Evolutionary conservation across 2,113 vertebrate species (phyloP).

Genomic region (Manacus vitellinus): DNA sequence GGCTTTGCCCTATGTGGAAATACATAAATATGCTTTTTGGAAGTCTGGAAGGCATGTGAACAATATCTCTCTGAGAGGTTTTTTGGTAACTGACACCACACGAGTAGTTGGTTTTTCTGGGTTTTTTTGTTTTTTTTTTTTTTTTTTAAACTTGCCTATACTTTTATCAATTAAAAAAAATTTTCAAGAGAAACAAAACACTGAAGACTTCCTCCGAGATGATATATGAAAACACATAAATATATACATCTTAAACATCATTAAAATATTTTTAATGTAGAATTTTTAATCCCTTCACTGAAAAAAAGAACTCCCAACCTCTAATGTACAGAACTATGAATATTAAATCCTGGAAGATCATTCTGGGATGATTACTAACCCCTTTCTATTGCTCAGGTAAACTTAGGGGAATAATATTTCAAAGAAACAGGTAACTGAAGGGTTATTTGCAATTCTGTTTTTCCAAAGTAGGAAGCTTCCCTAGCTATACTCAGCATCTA

Average conservation of each 20-base stretch:
- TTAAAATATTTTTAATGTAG: not conserved
- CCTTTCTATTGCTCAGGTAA: slow-evolving; percentile 7
- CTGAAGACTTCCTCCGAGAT: not conserved
- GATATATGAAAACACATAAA: not conserved
- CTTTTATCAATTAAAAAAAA: not conserved
- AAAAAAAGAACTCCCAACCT: not conserved
- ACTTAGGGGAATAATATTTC: slow-evolving; percentile 45
- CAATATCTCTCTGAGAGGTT: not conserved
- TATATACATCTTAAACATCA: not conserved
- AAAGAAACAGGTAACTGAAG: slow-evolving; percentile 35
- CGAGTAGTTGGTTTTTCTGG: not conserved
- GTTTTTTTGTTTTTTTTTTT: no score
- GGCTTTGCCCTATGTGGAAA: not conserved
- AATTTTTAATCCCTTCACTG: not conserved
- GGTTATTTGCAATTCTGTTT: slow-evolving; percentile 15
- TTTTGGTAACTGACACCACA: not conserved
- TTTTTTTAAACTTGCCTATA: not conserved
- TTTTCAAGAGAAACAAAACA: not conserved
- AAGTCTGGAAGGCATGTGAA: not conserved
- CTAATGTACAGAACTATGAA: not conserved
- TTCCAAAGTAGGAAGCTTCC: slow-evolving; percentile 10
- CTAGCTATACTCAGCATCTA: not conserved
- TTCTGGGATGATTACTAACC: slow-evolving; percentile 34
- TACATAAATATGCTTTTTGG: not conserved
- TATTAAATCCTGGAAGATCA: slow-evolving; percentile 24